Conservation (phyloP, 2,797 vertebrate species). For the Poeciliopsis turneri region DNA sequence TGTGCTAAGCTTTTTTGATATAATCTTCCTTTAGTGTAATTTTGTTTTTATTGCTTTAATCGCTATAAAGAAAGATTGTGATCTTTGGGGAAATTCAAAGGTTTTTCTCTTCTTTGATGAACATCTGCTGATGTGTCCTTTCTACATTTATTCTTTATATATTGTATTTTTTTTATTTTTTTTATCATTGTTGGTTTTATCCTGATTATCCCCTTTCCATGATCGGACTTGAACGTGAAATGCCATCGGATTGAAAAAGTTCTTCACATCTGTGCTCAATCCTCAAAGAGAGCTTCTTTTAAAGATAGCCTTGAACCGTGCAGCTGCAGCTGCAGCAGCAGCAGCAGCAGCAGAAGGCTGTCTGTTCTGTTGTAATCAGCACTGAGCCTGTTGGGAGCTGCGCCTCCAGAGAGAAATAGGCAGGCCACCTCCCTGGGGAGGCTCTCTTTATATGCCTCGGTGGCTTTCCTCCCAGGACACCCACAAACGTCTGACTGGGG, state of each 20-base stretch:
- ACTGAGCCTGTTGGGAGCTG: constrained; percentile 58
- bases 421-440: constrained; percentile 61
- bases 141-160: neutral
- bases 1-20: constrained; percentile 47
- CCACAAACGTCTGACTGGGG: constrained; percentile 54
- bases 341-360: constrained; percentile 50
- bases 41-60: constrained; percentile 59
- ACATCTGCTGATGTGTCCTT: constrained; percentile 28
- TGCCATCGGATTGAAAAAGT: constrained; percentile 60
- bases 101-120: constrained; percentile 16
- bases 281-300: constrained; percentile 55
- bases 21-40: constrained; percentile 53
- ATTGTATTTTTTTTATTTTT: neutral
- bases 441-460: constrained; percentile 63
- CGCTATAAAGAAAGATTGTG: constrained; percentile 46
- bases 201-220: constrained; percentile 34
- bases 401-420: constrained; percentile 56
- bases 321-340: constrained; percentile 45
- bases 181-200: constrained; percentile 42
- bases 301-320: constrained; percentile 61
- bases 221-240: constrained; percentile 56
- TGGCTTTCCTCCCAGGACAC: constrained; percentile 65
- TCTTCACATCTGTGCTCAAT: constrained; percentile 51
- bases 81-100: constrained; percentile 56
- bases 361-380: constrained; percentile 67